Evolutionary conservation across 2,797 vertebrate species (phyloP), one percentile per base, ranked within the genome.

Genomic region (Spea hammondii): DNA sequence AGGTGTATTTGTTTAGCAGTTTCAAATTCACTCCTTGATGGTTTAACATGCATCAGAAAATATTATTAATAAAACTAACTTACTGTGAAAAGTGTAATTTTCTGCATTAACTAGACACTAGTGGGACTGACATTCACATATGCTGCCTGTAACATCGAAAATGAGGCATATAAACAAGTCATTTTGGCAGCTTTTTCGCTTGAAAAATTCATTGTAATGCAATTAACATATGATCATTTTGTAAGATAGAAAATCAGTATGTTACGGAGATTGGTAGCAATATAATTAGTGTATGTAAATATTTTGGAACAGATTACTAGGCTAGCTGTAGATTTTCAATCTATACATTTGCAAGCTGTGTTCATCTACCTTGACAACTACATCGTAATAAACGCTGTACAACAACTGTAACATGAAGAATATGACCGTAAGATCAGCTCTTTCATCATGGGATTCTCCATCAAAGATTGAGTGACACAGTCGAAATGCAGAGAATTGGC

Each of bases 51-150:
- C 91, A 91, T 93, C 89, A 90, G 89, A 85, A 92, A 91, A 85
- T 85, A 80, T 85, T 83, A 82, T 89, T 94, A 92, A 93, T 94
- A 91, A 92, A 92, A 91, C 84, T 88, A 89, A 90, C 87, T 90
- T 87, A 71, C 89, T 92, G 90, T 93, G 92, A 92, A 94, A 94
- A 92, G 93, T 94, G 91, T 92, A 92, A 93, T 94, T 95, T 94
- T 89, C 88, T 57, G 88, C 93, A 91, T 92, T 93, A 91, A 84
- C 86, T 84, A 87, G 86, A 83, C 84, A 85, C 82, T 84, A 70
- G 51, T 88, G 88, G 83, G 17, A 83, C 82, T 74, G 84, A 82
- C 72, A 80, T 72, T 45, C 10, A 78, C 60, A 64, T 55, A 78
- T 76, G 55, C 14, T 8, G 76, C 45, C 54, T 51, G 6, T 4